Evolutionary conservation across 2,888 invertebrate genomes (phyloP).

Genomic region (Epsilonema sp.): DNA sequence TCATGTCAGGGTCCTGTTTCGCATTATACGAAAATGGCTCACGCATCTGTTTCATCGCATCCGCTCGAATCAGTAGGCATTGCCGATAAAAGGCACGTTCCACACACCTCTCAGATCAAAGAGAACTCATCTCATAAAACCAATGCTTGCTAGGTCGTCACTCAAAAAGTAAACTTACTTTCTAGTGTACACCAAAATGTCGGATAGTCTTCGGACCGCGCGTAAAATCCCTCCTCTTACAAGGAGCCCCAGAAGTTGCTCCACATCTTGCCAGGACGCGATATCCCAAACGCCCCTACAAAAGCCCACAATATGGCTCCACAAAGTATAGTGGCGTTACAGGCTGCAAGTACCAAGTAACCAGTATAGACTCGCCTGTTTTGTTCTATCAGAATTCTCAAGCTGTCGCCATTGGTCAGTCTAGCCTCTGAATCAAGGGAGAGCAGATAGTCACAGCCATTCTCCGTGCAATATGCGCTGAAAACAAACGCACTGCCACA

Average conservation of each 20-base stretch:
- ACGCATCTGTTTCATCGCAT: too few species aligned
- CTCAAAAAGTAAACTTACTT: too few species aligned
- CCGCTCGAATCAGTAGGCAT: too few species aligned
- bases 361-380: conserved; percentile 36
- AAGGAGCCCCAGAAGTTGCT: conserved; percentile 97
- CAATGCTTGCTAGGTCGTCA: too few species aligned
- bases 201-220: conserved; percentile 83
- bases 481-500: conserved; percentile 29
- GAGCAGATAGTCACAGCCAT: conserved; percentile 62
- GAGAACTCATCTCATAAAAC: too few species aligned
- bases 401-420: conserved; percentile 50
- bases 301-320: not conserved
- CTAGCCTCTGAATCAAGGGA: conserved; percentile 66
- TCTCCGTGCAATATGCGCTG: conserved; percentile 58
- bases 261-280: conserved; percentile 70
- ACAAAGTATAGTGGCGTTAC: too few species aligned
- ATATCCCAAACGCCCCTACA: conserved; percentile 48
- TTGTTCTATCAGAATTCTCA: conserved; percentile 52
- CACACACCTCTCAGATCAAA: too few species aligned
- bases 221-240: conserved; percentile 72
- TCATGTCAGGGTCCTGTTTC: too few species aligned
- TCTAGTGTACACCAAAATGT: too few species aligned
- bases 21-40: too few species aligned
- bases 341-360: not conserved
- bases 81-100: too few species aligned